Evolutionary conservation across 2,113 vertebrate species (phyloP).

Genomic region (Serinus canaria): DNA sequence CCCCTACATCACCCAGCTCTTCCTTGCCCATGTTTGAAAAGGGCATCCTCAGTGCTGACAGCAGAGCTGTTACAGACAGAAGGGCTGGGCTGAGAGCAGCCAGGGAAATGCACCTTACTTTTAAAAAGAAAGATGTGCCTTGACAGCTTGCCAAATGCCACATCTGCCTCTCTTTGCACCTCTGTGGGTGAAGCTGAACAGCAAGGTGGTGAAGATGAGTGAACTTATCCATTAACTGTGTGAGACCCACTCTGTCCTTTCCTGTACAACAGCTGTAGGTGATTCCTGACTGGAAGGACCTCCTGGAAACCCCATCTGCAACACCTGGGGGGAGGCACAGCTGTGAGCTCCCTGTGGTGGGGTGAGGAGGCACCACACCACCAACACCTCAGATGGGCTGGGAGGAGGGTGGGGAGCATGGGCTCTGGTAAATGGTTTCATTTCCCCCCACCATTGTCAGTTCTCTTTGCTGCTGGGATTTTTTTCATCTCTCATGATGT

Average conservation of each 20-base stretch:
- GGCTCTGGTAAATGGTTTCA: not conserved
- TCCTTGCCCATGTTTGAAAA: not conserved
- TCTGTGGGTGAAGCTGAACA: conserved; percentile 58
- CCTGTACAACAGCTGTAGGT: conserved; percentile 27
- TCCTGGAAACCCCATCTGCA: not conserved
- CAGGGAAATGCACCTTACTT: conserved; percentile 40
- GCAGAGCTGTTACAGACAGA: conserved; percentile 39
- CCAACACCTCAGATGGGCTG: not conserved
- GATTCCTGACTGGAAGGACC: conserved; percentile 10
- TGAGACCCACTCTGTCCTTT: not conserved
- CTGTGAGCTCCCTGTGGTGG: not conserved
- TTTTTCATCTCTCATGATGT: not conserved
- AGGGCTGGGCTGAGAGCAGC: conserved; percentile 33
- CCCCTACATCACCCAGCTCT: not conserved
- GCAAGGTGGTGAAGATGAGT: conserved; percentile 46
- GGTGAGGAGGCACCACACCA: not conserved
- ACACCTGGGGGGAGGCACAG: conserved; percentile 49
- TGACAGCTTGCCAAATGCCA: conserved; percentile 69
- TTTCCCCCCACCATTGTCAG: not conserved
- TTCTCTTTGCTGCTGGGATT: not conserved
- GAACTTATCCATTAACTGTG: conserved; percentile 45
- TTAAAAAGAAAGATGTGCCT: conserved; percentile 36
- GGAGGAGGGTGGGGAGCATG: not conserved
- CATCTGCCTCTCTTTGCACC: conserved; percentile 72
- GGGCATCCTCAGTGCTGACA: not conserved